A percentile compares a stretch with the other conserved stretches of the same genome.
These are phyloP conservation scores for Nephila pilipes DNA, from an alignment of 1,140 invertebrate genomes.

Conservation along the genomic window DNA sequence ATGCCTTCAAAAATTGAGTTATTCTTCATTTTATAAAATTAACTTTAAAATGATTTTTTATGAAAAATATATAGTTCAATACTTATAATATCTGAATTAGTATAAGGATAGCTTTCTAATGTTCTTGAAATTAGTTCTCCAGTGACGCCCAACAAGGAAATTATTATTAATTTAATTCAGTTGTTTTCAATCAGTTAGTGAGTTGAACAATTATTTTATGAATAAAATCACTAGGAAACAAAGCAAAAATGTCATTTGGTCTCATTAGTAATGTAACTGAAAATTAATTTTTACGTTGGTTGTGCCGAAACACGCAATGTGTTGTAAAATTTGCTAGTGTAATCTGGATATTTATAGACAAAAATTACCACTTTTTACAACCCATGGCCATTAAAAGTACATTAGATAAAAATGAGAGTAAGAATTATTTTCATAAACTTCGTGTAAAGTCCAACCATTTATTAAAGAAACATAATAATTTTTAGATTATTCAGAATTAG, in stretches of 20 bases:
- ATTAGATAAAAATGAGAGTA: background rate
- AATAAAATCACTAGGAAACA: background rate
- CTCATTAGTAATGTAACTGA: slow-evolving; percentile 9
- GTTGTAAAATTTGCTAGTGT: background rate
- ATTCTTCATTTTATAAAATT: too few species aligned
- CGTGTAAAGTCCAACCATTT: background rate
- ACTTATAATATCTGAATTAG: too few species aligned
- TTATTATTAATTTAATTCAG: background rate
- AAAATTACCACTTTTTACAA: background rate
- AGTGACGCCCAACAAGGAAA: background rate
- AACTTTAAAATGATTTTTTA: too few species aligned
- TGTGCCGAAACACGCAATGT: background rate
- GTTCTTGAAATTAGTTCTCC: background rate
- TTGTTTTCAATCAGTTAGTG: background rate
- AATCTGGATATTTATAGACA: background rate
- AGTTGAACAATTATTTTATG: background rate
- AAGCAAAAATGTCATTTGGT: background rate
- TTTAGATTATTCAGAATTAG: too few species aligned
- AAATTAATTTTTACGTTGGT: background rate
- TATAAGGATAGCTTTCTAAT: too few species aligned
- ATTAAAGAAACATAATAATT: too few species aligned
- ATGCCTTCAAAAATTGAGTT: too few species aligned
- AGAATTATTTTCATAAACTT: background rate
- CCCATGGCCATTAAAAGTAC: background rate
- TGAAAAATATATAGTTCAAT: too few species aligned